Evolutionary conservation across 2,797 vertebrate genomes (phyloP), one percentile per base, ranked within the genome.

Genomic region (Arrhamphus sclerolepis): DNA sequence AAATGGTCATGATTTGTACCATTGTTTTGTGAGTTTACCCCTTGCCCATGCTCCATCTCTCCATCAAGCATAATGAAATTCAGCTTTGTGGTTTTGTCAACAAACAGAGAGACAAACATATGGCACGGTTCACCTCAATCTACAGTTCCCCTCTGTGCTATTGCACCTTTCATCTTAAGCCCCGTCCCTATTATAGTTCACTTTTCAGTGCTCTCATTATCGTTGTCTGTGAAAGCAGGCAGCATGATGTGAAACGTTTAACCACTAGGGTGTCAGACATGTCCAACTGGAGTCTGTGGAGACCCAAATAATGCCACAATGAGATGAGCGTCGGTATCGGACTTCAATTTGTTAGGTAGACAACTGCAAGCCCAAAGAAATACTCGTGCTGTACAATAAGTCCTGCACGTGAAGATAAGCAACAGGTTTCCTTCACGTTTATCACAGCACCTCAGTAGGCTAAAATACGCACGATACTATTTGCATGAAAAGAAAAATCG

Each of bases 201-300:
- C 28, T 55, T 46, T 39, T 68, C 51, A 28, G 26, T 7, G 14
- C 52, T 56, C 31, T 56, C 57, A 55, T 46, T 61, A 49, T 39
- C 34, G 41, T 24, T 26, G 16, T 38, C 47, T 57, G 29, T 46
- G 63, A 46, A 56, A 66, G 40, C 47, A 26, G 62, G 28, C 54
- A 57, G 46, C 54, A 16, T 44, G 63, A 57, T 51, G 47, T 66
- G 57, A 49, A 49, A 7, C 47, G 34, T 43, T 61, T 53, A 43
- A 18, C 52, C 11, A 19, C 46, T 28, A 19, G 38, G 29, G 34
- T 34, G 42, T 43, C 40, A 39, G 41, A 63, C 48, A 31, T 57
- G 51, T 57, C 29, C 48, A 21, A n/a, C 21, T 14, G 28, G 29
- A 66, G 47, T 26, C 66, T 57, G 58, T 52, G 50, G 50, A 65